Base-by-base conservation (phyloP, 2,113 vertebrate species). In the Triplophysa rosa region DNA sequence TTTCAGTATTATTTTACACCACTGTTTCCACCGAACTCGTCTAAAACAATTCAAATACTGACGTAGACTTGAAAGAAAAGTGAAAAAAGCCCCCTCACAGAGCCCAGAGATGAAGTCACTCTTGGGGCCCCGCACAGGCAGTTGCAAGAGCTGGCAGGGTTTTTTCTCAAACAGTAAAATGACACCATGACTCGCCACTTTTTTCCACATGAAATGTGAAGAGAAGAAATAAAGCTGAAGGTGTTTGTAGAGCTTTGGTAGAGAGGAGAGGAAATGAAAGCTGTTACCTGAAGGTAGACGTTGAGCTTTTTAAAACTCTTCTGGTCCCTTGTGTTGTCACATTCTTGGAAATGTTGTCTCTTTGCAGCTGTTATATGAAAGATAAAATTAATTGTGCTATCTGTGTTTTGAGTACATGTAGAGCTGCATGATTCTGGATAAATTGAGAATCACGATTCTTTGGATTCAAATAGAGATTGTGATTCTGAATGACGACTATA, bases 171-270 rank as follows among this genome's bases (percentile, higher is more conserved):
- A 87, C 89, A 80, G 90, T 90, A 91, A 91, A 92, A 90, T 89
- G 89, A 90, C 88, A 90, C 87, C 90, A 77, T 88, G 88, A 88
- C 89, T 86, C 90, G 90, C 88, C 89, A 85, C 89, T 91, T 82
- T 92, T 92, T n/a, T 70, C 91, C 88, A 90, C 80, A 82, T 85
- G 89, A 91, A 91, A 88, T 90, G 88, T 84, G 84, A 87, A 62
- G 88, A 88, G 89, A 89, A 89, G 88, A 88, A 87, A 91, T 88
- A 82, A 88, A 92, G 89, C 88, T 91, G 82, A 87, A 92, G 91
- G 56, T 78, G n/a, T 61, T 74, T 45, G 13, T 23, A 74, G 69
- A 37, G 2, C 45, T 78, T 64, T 66, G 26, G 24, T 73, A 37
- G 54, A 68, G 29, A 67, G 63, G 69, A 45, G 33, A 21, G 40